These are phyloP conservation scores for Pheosia tremula DNA, from an alignment of 2,888 invertebrate species.

Conservation along the genomic window DNA sequence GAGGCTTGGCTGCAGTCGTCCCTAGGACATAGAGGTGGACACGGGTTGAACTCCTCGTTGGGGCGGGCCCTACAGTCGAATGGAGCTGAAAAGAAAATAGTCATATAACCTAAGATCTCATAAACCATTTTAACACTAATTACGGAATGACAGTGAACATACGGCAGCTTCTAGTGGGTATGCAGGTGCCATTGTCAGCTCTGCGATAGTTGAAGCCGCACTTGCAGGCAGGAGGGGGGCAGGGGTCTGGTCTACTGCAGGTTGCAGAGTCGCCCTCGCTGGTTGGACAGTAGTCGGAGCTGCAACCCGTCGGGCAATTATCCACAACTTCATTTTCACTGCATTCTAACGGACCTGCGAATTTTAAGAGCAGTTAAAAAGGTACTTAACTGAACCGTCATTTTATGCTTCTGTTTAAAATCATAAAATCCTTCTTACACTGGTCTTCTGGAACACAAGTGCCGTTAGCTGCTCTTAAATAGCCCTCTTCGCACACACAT, in stretches of 20 bases:
- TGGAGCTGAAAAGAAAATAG: conserved; percentile 38
- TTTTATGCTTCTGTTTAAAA: not conserved
- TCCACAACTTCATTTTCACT: conserved; percentile 39
- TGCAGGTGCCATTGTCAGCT: conserved; percentile 51
- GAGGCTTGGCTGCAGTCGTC: conserved; percentile 51
- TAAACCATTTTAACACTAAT: not conserved
- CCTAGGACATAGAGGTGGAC: conserved; percentile 50
- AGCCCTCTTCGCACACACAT: conserved; percentile 35
- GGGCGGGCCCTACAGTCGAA: conserved; percentile 38
- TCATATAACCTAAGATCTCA: not conserved
- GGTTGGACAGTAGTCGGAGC: conserved; percentile 51
- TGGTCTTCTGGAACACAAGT: conserved; percentile 30
- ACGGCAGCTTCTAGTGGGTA: conserved; percentile 50
- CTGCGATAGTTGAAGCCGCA: conserved; percentile 54
- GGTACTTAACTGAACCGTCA: no score
- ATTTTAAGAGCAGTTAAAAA: not conserved
- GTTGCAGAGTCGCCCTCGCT: conserved; percentile 22
- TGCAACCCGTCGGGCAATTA: conserved; percentile 47
- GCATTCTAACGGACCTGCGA: conserved; percentile 35
- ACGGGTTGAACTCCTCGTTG: conserved; percentile 49
- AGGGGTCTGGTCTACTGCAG: conserved; percentile 37
- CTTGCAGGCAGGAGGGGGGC: conserved; percentile 49
- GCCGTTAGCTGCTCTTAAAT: conserved; percentile 28
- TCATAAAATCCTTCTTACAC: not conserved
- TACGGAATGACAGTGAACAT: conserved; percentile 29